A percentile compares a stretch with the other conserved stretches of the same genome.
phyloP scores from a whole-genome alignment of 2,888 invertebrate genomes.

The Dolomedes plantarius region DNA sequence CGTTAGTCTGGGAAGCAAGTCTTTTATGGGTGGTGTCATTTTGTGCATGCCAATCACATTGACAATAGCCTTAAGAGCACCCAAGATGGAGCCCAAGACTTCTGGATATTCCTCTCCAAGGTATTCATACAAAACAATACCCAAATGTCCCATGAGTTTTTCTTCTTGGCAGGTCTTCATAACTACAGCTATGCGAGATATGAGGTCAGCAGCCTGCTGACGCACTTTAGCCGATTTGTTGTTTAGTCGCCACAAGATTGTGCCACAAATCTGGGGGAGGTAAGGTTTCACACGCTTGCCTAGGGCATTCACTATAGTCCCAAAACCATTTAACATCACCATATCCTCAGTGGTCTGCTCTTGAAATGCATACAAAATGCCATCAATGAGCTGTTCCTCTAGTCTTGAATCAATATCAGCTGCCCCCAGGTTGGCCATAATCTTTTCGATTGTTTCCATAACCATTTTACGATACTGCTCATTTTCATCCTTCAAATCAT shows the following conservation, averaged over 20 bases:
- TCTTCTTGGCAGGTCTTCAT: constrained; percentile 99
- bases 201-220: constrained; percentile 99
- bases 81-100: constrained; percentile 97
- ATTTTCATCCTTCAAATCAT: constrained; percentile 99
- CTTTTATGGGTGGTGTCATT: constrained; percentile 99
- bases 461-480: constrained; percentile 99
- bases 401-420: constrained; percentile 98
- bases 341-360: constrained; percentile 99
- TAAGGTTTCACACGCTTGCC: constrained; percentile 99
- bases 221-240: constrained; percentile 99
- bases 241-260: constrained; percentile 98
- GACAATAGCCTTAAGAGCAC: constrained; percentile 98
- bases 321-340: constrained; percentile 99
- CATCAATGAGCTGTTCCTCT: constrained; percentile 99
- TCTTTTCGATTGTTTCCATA: constrained; percentile 99
- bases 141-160: constrained; percentile 99
- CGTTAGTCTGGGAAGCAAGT: constrained; percentile 94
- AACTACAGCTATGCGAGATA: constrained; percentile 97
- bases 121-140: constrained; percentile 98
- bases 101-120: constrained; percentile 99
- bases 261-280: constrained; percentile 99
- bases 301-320: constrained; percentile 97
- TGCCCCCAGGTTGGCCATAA: constrained; percentile 97
- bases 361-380: constrained; percentile 99
- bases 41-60: constrained; percentile 99